Base-by-base conservation (phyloP, 2,113 vertebrate genomes). In the Progne subis region DNA sequence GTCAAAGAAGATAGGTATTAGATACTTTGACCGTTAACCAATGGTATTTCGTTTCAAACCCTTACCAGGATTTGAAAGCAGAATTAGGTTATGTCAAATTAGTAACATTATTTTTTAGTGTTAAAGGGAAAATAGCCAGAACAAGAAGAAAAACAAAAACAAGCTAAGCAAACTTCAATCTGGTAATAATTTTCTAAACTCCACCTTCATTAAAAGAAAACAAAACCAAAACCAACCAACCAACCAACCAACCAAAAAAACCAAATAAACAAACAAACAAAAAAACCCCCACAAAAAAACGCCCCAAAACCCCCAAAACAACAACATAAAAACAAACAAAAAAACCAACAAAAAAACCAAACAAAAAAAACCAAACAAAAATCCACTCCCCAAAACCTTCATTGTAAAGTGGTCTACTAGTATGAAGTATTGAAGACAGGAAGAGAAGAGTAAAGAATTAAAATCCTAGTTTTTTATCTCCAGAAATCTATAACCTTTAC, bases 141-240 rank as follows among this genome's bases (percentile, higher is more conserved):
- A 37, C 11, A 63, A 57, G n/a, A 80, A 20, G 5, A 5, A 6
- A 41, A 59, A 11, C 12, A 37, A 25, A 9, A 9, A 5, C 52
- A 41, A 57, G 88, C 5, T 41, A 67, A 79, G 4, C 8, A 86
- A 71, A 43, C 1, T 7, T 60, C 21, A 63, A 69, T 39, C 6
- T 37, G 4, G 14, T 43, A n/a, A 39, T 50, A 20, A 50, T 53
- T n/a, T 71, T 77, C 19, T 63, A 34, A 78, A 67, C 5, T 21
- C 3, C 6, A 31, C 3, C 34, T 63, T 18, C 8, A 76, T 47
- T 34, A 14, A 41, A 87, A 72, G 4, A 18, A 31, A 8, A 49
- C 43, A 4, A 20, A 21, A 13, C 2, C 8, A 8, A 26, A 26
- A 23, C 9, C 2, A 50, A 31, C 9, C 50, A 26, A 32, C 0